Base-by-base conservation (phyloP, 2,888 invertebrate species). In the Arge pagana region DNA sequence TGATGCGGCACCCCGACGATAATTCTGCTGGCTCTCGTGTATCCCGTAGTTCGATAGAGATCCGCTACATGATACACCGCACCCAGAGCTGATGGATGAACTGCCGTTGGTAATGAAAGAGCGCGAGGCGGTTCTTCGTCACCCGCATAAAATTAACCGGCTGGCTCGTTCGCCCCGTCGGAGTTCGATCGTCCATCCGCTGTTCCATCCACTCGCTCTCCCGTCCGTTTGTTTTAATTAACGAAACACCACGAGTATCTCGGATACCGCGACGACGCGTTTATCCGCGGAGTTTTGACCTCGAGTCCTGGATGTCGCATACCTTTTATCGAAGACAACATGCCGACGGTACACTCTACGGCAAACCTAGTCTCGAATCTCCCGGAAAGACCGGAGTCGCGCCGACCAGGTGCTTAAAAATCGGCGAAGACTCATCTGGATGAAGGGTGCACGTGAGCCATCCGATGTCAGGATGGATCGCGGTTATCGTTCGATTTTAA, bases 111-210 rank as follows among this genome's bases (percentile, higher is more conserved):
- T 72, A 74, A 73, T 74, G 73, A 71, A 70, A 73, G 73, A 74
- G 65, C n/a, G n/a, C 45, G 23, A 4, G 31, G 31, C 45, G 21
- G 35, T 65, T 58, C 64, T 65, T 70, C 63, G 64, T 64, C 70
- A 69, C 65, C 67, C 71, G 73, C 73, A 74, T 74, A 72, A 74
- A 73, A 73, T 74, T 74, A 74, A 73, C 72, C 70, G 67, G 70
- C 67, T 64, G 45, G 33, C 33, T 42, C 30, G 35, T 35, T 45
- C 67, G 65, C 60, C 60, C 56, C 24, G 40, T 48, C 53, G 65
- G 66, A 66, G 66, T 70, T 73, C 66, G 65, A 60, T 60, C 51
- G 65, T 67, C 68, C 68, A 65, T 70, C 37, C 37, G 21, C 21
- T 21, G 28, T n/a, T 26, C 28, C 28, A 26, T 26, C 18, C 36